A percentile compares a stretch with the other conserved stretches of the same genome.
Conservation (phyloP, 2,113 vertebrate species). For the Petrocephalus zakoni region DNA sequence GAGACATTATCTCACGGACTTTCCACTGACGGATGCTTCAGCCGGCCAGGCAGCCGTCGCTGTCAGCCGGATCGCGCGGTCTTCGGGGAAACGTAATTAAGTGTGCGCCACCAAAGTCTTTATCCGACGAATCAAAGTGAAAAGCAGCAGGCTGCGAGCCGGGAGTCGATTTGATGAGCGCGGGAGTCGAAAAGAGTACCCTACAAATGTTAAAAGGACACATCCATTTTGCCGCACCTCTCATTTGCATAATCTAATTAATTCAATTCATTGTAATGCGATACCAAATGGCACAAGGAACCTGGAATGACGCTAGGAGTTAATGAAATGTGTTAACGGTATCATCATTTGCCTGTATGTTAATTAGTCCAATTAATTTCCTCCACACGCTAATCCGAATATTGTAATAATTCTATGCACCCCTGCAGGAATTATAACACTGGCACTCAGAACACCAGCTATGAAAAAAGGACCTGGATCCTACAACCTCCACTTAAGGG, state of each 20-base stretch:
- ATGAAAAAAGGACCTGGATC: slow-evolving; percentile 35
- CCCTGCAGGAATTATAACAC: slow-evolving; percentile 62
- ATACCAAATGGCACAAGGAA: slow-evolving; percentile 64
- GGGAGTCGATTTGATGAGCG: slow-evolving; percentile 42
- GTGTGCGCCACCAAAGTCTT: slow-evolving; percentile 44
- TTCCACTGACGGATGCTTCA: background rate
- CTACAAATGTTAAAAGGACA: slow-evolving; percentile 43
- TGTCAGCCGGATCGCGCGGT: slow-evolving; percentile 26
- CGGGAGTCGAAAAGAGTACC: slow-evolving; percentile 36
- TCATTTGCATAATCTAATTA: slow-evolving; percentile 77
- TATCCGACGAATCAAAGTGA: slow-evolving; percentile 46
- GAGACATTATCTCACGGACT: background rate
- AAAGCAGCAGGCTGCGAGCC: slow-evolving; percentile 48
- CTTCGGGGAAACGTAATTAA: slow-evolving; percentile 43
- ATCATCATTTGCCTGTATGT: slow-evolving; percentile 77
- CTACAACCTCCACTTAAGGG: slow-evolving; percentile 28
- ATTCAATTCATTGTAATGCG: slow-evolving; percentile 74
- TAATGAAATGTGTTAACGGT: slow-evolving; percentile 80
- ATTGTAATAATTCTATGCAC: slow-evolving; percentile 68
- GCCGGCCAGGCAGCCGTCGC: slow-evolving; percentile 14
- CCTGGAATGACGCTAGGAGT: slow-evolving; percentile 75
- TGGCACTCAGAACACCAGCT: slow-evolving; percentile 39
- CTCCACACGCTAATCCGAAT: slow-evolving; percentile 69
- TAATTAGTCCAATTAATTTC: slow-evolving; percentile 79
- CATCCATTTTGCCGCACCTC: slow-evolving; percentile 52